phyloP scores from a whole-genome alignment of 2,888 invertebrate genomes.

The Tiphia femorata region DNA sequence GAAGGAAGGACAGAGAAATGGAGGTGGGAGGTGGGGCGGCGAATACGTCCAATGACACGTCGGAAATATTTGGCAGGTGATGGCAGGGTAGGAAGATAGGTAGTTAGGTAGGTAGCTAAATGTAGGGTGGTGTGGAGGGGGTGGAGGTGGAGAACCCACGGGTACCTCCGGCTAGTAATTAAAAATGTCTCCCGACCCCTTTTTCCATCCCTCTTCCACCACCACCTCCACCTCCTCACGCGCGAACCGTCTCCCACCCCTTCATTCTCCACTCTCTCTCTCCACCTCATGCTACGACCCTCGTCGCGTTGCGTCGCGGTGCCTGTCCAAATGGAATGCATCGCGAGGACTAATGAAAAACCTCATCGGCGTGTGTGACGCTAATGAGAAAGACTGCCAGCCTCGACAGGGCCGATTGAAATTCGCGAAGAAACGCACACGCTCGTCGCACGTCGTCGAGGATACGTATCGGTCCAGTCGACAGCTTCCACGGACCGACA shows the following conservation, averaged over 20 bases:
- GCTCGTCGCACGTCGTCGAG: conserved; percentile 5
- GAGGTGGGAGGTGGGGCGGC: conserved; percentile 25
- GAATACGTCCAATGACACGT: conserved; percentile 55
- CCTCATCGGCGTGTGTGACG: conserved; percentile 65
- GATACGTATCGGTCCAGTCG: conserved; percentile 36
- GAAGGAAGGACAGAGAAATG: conserved; percentile 6
- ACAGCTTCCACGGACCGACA: conserved; percentile 35
- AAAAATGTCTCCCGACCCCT: conserved; percentile 66
- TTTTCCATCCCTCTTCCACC: conserved; percentile 34
- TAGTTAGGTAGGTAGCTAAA: background rate
- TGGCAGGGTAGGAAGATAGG: conserved; percentile 45
- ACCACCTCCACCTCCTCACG: conserved; percentile 45
- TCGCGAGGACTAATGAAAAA: conserved; percentile 67
- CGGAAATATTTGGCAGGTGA: conserved; percentile 68
- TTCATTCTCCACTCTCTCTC: conserved; percentile 44
- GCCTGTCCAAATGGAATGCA: conserved; percentile 65
- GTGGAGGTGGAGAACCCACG: conserved; percentile 46
- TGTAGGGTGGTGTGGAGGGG: conserved; percentile 1
- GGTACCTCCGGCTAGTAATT: conserved; percentile 65
- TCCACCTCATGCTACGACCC: conserved; percentile 31
- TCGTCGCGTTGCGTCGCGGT: conserved; percentile 16
- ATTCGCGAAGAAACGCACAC: conserved; percentile 54
- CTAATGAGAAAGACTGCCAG: conserved; percentile 62
- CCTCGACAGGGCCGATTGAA: conserved; percentile 59
- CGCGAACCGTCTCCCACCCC: conserved; percentile 24